phyloP scores from a whole-genome alignment of 2,888 invertebrate species.

The Caenorhabditis japonica region DNA sequence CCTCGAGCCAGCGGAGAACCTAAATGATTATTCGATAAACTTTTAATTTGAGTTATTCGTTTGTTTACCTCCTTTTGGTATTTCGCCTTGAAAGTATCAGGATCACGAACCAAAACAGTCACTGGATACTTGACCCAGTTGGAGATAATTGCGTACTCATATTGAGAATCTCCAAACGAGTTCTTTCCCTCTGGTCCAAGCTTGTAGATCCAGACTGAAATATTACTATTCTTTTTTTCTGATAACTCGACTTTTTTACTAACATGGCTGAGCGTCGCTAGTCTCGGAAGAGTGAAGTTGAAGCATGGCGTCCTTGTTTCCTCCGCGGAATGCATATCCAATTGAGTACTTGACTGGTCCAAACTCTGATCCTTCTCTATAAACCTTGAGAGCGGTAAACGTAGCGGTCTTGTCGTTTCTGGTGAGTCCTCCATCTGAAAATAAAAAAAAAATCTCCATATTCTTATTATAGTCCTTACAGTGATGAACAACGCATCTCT shows the following conservation, averaged over 20 bases:
- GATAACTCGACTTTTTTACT: conserved; percentile 4
- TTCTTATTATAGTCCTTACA: conserved; percentile 63
- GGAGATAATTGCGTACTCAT: conserved; percentile 77
- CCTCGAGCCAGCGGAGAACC: conserved; percentile 70
- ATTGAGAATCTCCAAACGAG: conserved; percentile 77
- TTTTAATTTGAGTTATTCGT: not conserved
- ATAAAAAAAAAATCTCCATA: not conserved
- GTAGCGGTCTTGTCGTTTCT: conserved; percentile 77
- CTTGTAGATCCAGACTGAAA: conserved; percentile 78
- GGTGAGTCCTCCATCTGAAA: conserved; percentile 77
- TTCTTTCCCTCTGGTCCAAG: conserved; percentile 77
- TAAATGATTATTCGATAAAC: conserved; percentile 19
- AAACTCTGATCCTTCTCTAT: conserved; percentile 77
- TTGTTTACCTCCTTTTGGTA: conserved; percentile 67
- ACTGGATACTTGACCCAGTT: conserved; percentile 78
- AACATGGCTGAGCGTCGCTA: conserved; percentile 76
- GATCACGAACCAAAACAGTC: conserved; percentile 77
- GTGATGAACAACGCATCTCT: conserved; percentile 77
- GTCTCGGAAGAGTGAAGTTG: conserved; percentile 77
- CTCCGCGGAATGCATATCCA: conserved; percentile 77
- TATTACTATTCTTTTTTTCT: not conserved
- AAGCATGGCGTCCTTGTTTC: conserved; percentile 77
- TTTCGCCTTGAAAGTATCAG: conserved; percentile 76
- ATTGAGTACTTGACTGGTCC: conserved; percentile 77
- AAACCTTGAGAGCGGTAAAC: conserved; percentile 77